phyloP scores from a whole-genome alignment of 2,888 invertebrate species.

The Sepiola atlantica region DNA sequence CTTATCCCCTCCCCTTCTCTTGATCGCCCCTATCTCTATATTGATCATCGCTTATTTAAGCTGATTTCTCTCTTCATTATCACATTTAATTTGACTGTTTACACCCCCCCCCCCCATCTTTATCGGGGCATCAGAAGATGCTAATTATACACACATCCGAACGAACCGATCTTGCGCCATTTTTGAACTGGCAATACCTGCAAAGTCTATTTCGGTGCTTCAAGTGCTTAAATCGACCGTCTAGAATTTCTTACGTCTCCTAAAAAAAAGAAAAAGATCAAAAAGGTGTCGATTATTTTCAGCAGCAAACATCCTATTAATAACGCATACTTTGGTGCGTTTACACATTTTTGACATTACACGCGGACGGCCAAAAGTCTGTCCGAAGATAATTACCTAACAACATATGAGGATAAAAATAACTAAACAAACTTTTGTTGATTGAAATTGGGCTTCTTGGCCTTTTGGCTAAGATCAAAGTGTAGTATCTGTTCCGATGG shows the following conservation, averaged over 20 bases:
- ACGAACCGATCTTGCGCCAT: neutral
- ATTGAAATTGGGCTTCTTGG: too few species aligned
- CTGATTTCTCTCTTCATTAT: neutral
- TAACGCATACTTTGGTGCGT: neutral
- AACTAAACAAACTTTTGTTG: too few species aligned
- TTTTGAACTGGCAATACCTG: neutral
- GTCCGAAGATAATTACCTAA: too few species aligned
- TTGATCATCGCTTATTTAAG: neutral
- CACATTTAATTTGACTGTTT: constrained; percentile 21
- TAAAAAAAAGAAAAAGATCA: neutral
- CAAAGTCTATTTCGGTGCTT: neutral
- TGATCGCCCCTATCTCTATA: neutral
- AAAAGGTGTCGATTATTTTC: neutral
- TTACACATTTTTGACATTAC: too few species aligned
- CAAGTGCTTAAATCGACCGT: neutral
- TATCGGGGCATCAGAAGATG: neutral
- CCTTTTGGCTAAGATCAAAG: too few species aligned
- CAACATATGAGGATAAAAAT: too few species aligned
- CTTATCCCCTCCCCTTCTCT: neutral
- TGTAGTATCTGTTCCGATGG: too few species aligned
- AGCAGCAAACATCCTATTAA: neutral
- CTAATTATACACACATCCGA: neutral
- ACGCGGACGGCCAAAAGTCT: too few species aligned
- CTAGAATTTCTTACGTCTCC: neutral
- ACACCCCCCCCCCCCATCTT: neutral